Base-by-base conservation (phyloP, 64 coral and sea anemone species). In the Platygyra sinensis region DNA sequence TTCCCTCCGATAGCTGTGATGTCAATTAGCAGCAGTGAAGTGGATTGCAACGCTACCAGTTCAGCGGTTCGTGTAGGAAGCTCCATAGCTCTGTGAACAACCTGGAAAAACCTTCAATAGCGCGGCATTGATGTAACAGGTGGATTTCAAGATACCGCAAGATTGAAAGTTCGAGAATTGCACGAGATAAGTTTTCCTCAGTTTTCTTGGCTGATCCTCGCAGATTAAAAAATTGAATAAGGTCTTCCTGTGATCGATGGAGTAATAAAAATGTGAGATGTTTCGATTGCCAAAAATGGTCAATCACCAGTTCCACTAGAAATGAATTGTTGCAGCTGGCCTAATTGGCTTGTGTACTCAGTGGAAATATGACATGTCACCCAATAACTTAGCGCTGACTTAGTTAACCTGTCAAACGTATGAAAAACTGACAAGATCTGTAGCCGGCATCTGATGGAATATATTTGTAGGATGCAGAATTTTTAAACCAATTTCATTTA, bases 1-100 rank as follows among this genome's bases (percentile, higher is more conserved):
- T 96, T 96, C 6, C 94, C 94, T 30, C 72, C 72, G 33, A 95
- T 72, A 15, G 89, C 90, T 3, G 80, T 75, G 11, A 92, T 55
- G 31, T 92, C 86, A 2, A 95, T 83, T 54, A 92, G 6, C 10
- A 95, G 75, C 20, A 95, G 84, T 28, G 76, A 62, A 3, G 61
- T 87, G 12, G 86, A 80, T 72, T 95, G 89, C 7, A 89, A 39
- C 2, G 64, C 79, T 10, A 83, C 18, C 15, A 50, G 38, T 0
- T 16, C 54, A 4, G 76, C 15, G n/a, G 13, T 79, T 27, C 76
- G 46, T 5, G 25, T 12, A n/a, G 76, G 76, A 22, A 79, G 50
- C 14, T 79, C 76, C 76, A 79, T 79, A 11, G 65, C n/a, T 4
- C 20, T 57, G 54, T 12, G 10, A 57, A 57, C 7, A 16, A 16